These are phyloP conservation scores for Enhydra lutris DNA, from an alignment of 2,113 vertebrate species.

Conservation along the genomic window DNA sequence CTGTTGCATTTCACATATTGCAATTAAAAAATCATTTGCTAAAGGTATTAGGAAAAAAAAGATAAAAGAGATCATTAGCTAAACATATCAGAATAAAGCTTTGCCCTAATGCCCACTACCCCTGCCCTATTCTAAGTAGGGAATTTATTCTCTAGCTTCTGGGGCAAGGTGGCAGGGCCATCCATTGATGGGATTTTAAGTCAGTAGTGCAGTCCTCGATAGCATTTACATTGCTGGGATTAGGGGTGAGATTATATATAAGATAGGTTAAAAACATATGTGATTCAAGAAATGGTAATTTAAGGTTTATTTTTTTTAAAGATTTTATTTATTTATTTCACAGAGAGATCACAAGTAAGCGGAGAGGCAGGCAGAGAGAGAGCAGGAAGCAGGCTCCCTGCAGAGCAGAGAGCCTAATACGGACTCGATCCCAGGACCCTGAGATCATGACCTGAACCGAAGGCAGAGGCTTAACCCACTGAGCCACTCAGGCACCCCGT, in stretches of 20 bases:
- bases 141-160: not conserved
- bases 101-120: not conserved
- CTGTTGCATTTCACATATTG: not conserved
- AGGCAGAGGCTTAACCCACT: too few relatives aligned
- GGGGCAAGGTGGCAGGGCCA: not conserved
- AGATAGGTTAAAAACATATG: not conserved
- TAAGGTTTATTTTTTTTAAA: not conserved
- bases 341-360: too few relatives aligned
- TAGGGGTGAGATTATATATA: not conserved
- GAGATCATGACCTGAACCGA: too few relatives aligned
- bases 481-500: not conserved
- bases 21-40: slow-evolving; percentile 15
- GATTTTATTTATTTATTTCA: too few relatives aligned
- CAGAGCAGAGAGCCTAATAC: too few relatives aligned
- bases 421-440: too few relatives aligned
- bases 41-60: not conserved
- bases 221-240: not conserved
- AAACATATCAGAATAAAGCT: not conserved
- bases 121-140: not conserved
- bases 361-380: too few relatives aligned
- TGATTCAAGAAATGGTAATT: not conserved
- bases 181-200: not conserved
- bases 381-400: too few relatives aligned
- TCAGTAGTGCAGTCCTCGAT: rapidly evolving
- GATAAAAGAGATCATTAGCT: not conserved